Evolutionary conservation across 2,797 vertebrate genomes (phyloP).

Genomic region (Nannoperca australis): DNA sequence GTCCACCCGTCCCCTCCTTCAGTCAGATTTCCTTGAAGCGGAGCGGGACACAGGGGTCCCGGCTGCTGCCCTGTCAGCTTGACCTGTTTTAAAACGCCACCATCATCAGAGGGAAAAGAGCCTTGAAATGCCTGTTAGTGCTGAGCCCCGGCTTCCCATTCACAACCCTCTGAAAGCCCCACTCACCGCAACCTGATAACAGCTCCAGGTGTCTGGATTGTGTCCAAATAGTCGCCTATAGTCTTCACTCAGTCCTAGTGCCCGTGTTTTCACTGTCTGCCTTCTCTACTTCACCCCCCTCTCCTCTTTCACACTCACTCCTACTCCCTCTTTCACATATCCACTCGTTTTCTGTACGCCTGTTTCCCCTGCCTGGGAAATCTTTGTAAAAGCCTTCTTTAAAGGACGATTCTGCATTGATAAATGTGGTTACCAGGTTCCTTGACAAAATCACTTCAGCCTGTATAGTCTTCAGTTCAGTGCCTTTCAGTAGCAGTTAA

Average conservation of each 20-base stretch:
- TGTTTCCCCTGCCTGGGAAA: constrained; percentile 24
- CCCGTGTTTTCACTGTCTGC: constrained; percentile 24
- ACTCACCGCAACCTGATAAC: constrained; percentile 75
- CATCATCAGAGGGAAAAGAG: constrained; percentile 71
- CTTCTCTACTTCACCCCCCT: background rate
- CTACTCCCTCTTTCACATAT: constrained; percentile 34
- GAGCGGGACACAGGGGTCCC: constrained; percentile 31
- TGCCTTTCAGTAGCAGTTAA: constrained; percentile 64
- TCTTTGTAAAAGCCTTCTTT: constrained; percentile 56
- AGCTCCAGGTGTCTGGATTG: constrained; percentile 73
- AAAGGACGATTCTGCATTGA: constrained; percentile 57
- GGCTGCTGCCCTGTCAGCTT: constrained; percentile 75
- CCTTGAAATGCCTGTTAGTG: constrained; percentile 76
- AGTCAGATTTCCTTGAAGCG: constrained; percentile 55
- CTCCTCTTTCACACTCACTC: constrained; percentile 26
- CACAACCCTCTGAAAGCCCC: constrained; percentile 68
- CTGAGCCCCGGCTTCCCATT: constrained; percentile 77
- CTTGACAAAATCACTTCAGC: constrained; percentile 58
- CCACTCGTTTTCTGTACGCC: constrained; percentile 15
- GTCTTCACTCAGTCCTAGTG: constrained; percentile 56
- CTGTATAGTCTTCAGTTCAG: constrained; percentile 53
- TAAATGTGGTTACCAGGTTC: constrained; percentile 53
- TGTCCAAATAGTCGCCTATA: constrained; percentile 73
- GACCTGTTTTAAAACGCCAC: constrained; percentile 76
- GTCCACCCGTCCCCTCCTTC: constrained; percentile 42